phyloP scores from a whole-genome alignment of 2,113 vertebrate species.

The Marcusenius ussheri region DNA sequence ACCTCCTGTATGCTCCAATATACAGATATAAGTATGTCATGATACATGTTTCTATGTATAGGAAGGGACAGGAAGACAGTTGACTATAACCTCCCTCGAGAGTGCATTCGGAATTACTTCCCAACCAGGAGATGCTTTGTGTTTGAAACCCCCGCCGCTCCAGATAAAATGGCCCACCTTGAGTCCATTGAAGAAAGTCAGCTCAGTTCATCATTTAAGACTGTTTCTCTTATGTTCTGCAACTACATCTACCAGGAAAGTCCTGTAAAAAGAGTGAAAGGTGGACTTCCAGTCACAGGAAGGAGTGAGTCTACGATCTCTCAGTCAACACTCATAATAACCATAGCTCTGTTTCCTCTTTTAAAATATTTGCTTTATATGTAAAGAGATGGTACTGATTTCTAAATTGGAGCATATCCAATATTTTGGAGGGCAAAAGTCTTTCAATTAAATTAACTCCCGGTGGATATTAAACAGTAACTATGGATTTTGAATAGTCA shows the following conservation, averaged over 20 bases:
- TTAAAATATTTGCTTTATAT: background rate
- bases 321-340: background rate
- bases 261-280: conserved; percentile 41
- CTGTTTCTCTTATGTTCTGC: conserved; percentile 35
- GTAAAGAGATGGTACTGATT: background rate
- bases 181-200: conserved; percentile 35
- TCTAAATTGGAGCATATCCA: background rate
- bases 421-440: background rate
- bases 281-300: conserved; percentile 40
- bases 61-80: background rate
- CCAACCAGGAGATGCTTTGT: conserved; percentile 41
- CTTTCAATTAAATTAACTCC: background rate
- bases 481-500: background rate
- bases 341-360: background rate
- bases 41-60: background rate
- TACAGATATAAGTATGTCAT: background rate
- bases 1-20: too few relatives aligned
- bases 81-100: conserved; percentile 39
- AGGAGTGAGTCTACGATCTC: conserved; percentile 33
- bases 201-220: conserved; percentile 32
- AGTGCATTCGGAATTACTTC: conserved; percentile 49
- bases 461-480: background rate
- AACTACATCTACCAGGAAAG: conserved; percentile 33
- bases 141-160: conserved; percentile 38
- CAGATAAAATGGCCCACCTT: conserved; percentile 36